phyloP scores from a whole-genome alignment of 2,888 invertebrate species.

The Portevinia maculata region DNA sequence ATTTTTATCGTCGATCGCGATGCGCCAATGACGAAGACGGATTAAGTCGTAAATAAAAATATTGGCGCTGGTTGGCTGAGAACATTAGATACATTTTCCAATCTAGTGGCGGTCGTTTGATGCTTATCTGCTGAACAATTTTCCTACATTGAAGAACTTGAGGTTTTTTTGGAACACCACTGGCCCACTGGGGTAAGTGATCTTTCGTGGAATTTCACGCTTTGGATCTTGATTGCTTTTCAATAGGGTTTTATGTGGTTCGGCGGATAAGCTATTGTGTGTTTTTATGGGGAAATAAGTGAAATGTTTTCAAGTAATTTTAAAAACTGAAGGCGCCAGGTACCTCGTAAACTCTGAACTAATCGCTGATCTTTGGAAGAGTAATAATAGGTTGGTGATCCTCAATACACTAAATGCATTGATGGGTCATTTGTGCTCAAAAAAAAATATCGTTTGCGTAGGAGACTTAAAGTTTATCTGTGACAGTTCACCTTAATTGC shows the following conservation, averaged over 20 bases:
- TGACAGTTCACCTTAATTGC: too few relatives aligned
- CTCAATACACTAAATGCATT: too few relatives aligned
- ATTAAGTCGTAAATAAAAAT: constrained; percentile 22
- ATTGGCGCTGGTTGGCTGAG: constrained; percentile 13
- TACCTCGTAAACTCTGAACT: too few relatives aligned
- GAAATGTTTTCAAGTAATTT: not conserved
- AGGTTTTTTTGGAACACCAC: too few relatives aligned
- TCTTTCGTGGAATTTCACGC: constrained; percentile 43
- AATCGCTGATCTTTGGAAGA: too few relatives aligned
- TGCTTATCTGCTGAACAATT: constrained; percentile 41
- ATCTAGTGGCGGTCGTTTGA: constrained; percentile 50
- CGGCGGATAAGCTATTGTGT: not conserved
- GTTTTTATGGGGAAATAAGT: not conserved
- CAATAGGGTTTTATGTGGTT: constrained; percentile 24
- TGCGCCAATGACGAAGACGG: constrained; percentile 6
- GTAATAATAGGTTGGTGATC: too few relatives aligned
- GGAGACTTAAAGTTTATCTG: too few relatives aligned
- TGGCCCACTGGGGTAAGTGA: constrained; percentile 10
- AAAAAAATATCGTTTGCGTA: too few relatives aligned
- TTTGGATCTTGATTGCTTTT: constrained; percentile 29
- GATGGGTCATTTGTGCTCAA: too few relatives aligned
- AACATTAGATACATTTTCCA: constrained; percentile 30
- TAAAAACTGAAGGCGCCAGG: too few relatives aligned
- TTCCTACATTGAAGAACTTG: constrained; percentile 28
- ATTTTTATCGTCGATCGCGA: constrained; percentile 43